Percentiles rank a stretch among this genome's conserved stretches.
Conservation (phyloP, 2,113 vertebrate species). For the Galeopterus variegatus region DNA sequence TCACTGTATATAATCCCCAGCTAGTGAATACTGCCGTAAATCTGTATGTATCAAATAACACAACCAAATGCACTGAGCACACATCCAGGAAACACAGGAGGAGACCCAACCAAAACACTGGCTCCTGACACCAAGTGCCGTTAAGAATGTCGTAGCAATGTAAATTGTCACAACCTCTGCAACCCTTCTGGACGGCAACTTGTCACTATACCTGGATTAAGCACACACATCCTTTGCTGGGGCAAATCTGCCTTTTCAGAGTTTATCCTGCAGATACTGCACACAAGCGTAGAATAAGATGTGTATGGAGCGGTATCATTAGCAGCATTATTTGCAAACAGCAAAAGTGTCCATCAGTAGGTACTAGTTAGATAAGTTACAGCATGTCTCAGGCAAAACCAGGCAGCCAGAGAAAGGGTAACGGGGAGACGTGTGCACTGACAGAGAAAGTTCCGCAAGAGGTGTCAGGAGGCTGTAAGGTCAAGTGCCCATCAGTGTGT, state of each 20-base stretch:
- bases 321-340: neutral
- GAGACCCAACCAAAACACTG: too few species aligned
- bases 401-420: neutral
- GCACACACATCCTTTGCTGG: neutral
- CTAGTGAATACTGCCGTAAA: too few species aligned
- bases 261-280: neutral
- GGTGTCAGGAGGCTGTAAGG: neutral
- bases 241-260: neutral
- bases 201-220: neutral
- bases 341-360: neutral
- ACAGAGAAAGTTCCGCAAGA: neutral
- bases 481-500: accelerated
- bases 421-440: accelerated
- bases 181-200: neutral
- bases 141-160: neutral
- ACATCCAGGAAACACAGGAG: neutral
- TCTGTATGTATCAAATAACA: neutral
- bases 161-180: neutral
- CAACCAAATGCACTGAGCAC: accelerated
- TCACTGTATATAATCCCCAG: accelerated
- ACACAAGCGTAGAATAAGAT: neutral
- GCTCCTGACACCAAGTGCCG: neutral
- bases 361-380: too few species aligned
- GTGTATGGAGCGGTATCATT: accelerated
- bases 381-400: accelerated